Base-by-base conservation (phyloP, 2,888 invertebrate species). In the Amphiduros pacificus region DNA sequence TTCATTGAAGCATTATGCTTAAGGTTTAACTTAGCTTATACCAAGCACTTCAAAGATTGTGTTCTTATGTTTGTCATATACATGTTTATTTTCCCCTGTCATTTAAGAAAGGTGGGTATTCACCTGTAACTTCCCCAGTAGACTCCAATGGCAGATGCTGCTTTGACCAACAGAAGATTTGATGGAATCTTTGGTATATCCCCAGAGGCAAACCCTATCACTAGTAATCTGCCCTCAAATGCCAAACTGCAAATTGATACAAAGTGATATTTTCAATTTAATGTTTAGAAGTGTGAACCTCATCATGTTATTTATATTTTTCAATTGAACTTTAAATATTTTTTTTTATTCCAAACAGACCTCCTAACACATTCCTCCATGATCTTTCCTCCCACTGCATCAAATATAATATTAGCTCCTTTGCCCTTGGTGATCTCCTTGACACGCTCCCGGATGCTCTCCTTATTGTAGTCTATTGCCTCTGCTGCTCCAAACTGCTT, bases 341-440 rank as follows among this genome's bases (percentile, higher is more conserved):
- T n/a, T n/a, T n/a, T n/a, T n/a, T n/a, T n/a, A n/a, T n/a, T n/a
- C n/a, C n/a, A 9, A 26, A 11, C 44, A 53, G 32, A 89, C 89
- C 88, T 87, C 72, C 84, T 82, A 22, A 87, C 76, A 32, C 87
- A 83, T 60, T 85, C 83, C 64, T 87, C 84, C 65, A 89, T 86
- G 65, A 87, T 80, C 56, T 87, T 83, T 24, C 88, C 88, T 36
- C 88, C 88, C 22, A 87, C 87, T 20, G 87, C 87, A 75, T 89
- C 89, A 73, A 89, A 87, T 11, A 89, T 85, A n/a, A 87, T 80
- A 73, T 86, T 83, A 0, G 87, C 88, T n/a, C 88, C 87, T 73
- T 85, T 83, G 14, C 87, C 86, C 1, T 85, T 82, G 0, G 88
- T 88, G 36, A 87, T 79, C 62, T 87, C 85, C 60, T 85, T 81